phyloP scores from a whole-genome alignment of 1,140 invertebrate species.

The Microplitis demolitor region DNA sequence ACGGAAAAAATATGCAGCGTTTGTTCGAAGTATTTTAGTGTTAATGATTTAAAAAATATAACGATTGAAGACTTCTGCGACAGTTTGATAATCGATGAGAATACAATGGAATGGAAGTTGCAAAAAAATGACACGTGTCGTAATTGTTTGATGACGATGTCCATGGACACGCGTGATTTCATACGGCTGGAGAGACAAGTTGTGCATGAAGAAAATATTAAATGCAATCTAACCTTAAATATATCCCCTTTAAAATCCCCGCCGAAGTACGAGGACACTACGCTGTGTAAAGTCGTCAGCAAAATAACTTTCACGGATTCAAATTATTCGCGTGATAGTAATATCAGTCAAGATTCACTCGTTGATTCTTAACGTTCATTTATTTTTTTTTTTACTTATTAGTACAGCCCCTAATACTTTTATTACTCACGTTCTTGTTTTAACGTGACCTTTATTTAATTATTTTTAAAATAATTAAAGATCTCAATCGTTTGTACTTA shows the following conservation, averaged over 20 bases:
- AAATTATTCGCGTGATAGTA: neutral
- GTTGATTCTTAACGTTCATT: neutral
- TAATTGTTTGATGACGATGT: slow-evolving; percentile 38
- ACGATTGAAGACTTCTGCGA: neutral
- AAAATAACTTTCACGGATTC: slow-evolving; percentile 55
- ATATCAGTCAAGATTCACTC: neutral
- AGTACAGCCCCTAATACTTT: neutral
- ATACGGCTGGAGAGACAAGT: slow-evolving; percentile 40
- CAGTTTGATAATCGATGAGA: neutral
- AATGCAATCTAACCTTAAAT: neutral
- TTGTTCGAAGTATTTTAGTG: neutral
- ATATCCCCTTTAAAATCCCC: slow-evolving; percentile 28
- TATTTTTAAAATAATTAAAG: too few relatives aligned
- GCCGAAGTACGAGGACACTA: slow-evolving; percentile 59
- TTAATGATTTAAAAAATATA: neutral
- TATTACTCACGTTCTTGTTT: neutral
- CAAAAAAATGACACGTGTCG: neutral
- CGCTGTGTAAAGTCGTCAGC: slow-evolving; percentile 59
- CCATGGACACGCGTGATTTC: slow-evolving; percentile 50
- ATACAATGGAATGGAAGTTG: neutral
- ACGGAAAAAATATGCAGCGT: neutral
- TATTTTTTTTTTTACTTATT: slow-evolving; percentile 5
- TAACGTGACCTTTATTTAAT: neutral
- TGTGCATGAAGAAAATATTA: neutral
- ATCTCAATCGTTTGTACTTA: too few relatives aligned